Evolutionary conservation across 2,888 invertebrate genomes (phyloP).

Genomic region (Bhutanitis thaidina): DNA sequence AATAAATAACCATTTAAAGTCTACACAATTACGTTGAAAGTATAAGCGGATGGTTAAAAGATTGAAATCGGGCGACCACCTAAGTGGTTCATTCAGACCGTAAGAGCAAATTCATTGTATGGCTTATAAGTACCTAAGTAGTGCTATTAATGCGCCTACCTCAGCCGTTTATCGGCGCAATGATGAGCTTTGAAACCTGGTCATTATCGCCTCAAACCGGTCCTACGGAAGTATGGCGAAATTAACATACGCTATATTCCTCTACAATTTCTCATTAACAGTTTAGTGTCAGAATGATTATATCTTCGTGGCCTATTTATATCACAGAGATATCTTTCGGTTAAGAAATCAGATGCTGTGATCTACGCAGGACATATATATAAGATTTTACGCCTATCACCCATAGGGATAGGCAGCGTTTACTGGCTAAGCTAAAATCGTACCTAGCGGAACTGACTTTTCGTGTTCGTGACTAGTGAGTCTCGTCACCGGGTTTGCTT

Average conservation of each 20-base stretch:
- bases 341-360: too few relatives aligned
- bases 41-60: conserved; percentile 8
- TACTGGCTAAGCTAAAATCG: too few relatives aligned
- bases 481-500: too few relatives aligned
- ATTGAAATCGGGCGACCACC: not conserved
- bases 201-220: conserved; percentile 15
- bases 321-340: too few relatives aligned
- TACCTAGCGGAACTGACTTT: too few relatives aligned
- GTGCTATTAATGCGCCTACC: conserved; percentile 10
- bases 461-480: too few relatives aligned
- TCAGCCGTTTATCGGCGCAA: conserved; percentile 9
- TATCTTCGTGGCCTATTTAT: too few relatives aligned
- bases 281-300: too few relatives aligned
- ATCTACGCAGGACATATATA: too few relatives aligned
- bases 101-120: not conserved
- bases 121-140: conserved; percentile 10
- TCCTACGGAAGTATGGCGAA: not conserved
- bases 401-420: too few relatives aligned
- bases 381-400: too few relatives aligned
- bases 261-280: conserved; percentile 1
- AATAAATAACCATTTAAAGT: not conserved
- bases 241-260: not conserved
- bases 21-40: not conserved
- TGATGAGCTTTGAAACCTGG: conserved; percentile 11
- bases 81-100: conserved; percentile 1